Conservation (phyloP, 2,888 invertebrate species). For the Zaprionus obscuricornis region DNA sequence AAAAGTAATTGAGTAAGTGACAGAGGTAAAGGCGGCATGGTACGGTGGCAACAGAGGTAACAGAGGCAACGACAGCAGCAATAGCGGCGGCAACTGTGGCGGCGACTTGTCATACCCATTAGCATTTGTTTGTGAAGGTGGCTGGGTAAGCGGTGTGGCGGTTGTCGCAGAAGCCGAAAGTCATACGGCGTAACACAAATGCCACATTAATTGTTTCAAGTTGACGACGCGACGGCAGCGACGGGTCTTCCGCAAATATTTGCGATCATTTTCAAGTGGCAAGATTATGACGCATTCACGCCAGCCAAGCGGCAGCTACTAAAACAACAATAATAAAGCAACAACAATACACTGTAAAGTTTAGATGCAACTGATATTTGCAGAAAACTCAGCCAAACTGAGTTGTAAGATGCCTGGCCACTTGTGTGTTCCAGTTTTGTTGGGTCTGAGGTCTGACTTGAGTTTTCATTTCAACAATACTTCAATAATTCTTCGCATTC, state of each 20-base stretch:
- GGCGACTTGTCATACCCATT: slow-evolving; percentile 77
- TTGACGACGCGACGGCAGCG: slow-evolving; percentile 57
- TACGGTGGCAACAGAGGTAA: too few species aligned
- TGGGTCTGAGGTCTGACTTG: not conserved
- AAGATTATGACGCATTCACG: slow-evolving; percentile 79
- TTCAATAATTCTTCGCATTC: too few species aligned
- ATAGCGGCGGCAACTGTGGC: slow-evolving; percentile 41
- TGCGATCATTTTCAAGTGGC: slow-evolving; percentile 77
- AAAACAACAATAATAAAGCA: slow-evolving; percentile 3
- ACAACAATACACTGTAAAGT: slow-evolving; percentile 3
- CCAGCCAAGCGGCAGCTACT: slow-evolving; percentile 52
- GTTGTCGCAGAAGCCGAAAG: slow-evolving; percentile 75
- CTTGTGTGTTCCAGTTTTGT: slow-evolving; percentile 75
- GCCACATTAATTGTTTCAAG: slow-evolving; percentile 79
- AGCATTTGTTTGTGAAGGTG: slow-evolving; percentile 78
- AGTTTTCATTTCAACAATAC: slow-evolving; percentile 47
- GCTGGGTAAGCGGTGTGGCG: slow-evolving; percentile 37
- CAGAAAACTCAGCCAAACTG: slow-evolving; percentile 46
- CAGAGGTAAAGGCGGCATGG: slow-evolving; percentile 39
- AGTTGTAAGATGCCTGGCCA: slow-evolving; percentile 37
- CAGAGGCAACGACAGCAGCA: slow-evolving; percentile 36
- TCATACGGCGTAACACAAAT: slow-evolving; percentile 78
- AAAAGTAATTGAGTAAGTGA: slow-evolving; percentile 79
- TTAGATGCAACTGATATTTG: slow-evolving; percentile 52
- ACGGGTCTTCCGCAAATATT: slow-evolving; percentile 62